Conservation (phyloP, 2,113 vertebrate genomes). For the Megaceryle torquata region DNA sequence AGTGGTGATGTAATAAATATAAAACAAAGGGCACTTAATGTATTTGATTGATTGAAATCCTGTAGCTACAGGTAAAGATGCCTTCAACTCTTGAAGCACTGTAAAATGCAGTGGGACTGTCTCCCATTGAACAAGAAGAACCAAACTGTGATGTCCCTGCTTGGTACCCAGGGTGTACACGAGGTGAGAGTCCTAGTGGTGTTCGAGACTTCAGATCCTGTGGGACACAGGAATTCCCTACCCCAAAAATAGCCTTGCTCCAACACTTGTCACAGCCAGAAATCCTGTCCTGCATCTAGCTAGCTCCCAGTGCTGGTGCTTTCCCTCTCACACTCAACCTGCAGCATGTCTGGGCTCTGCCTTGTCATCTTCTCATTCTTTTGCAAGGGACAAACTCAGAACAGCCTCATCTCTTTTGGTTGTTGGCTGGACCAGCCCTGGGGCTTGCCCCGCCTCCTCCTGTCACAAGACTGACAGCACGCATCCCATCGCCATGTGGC, state of each 20-base stretch:
- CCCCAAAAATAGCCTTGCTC: not conserved
- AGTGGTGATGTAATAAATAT: not conserved
- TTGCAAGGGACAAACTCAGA: not conserved
- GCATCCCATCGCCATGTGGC: rapidly evolving
- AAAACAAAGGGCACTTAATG: not conserved
- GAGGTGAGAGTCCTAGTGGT: not conserved
- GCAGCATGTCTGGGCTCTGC: not conserved
- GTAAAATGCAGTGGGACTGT: not conserved
- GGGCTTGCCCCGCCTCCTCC: not conserved
- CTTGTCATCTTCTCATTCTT: not conserved
- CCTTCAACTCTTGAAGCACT: not conserved
- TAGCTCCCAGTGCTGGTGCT: not conserved
- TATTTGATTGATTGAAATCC: not conserved
- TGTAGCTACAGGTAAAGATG: not conserved
- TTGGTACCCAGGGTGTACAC: no score
- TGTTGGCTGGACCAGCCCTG: not conserved
- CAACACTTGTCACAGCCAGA: not conserved
- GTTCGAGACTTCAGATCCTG: not conserved
- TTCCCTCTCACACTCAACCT: not conserved
- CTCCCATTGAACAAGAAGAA: not conserved
- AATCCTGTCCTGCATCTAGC: not conserved
- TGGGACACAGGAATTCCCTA: not conserved
- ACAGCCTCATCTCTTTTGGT: not conserved
- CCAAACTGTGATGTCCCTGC: no score
- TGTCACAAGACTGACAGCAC: not conserved